Percentiles rank a stretch among this genome's conserved stretches.
Conservation (phyloP, 2,113 vertebrate genomes). For the Tretioscincus oriximinensis region DNA sequence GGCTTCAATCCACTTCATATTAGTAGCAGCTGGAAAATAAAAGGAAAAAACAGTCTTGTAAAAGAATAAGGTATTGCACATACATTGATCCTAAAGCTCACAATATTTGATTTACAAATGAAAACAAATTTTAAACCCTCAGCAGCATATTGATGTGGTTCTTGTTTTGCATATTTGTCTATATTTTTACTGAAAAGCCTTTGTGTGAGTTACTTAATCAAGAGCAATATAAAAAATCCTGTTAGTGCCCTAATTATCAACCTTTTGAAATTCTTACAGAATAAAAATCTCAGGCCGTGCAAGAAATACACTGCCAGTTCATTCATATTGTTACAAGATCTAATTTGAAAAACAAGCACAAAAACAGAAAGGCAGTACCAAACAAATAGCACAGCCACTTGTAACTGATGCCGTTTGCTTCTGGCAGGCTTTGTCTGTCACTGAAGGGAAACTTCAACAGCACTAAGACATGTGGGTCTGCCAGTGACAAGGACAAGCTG, state of each 20-base stretch:
- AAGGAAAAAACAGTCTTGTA: neutral
- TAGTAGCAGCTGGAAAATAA: conserved; percentile 90
- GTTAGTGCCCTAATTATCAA: no score
- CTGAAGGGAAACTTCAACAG: neutral
- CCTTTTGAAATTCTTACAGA: no score
- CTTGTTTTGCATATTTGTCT: no score
- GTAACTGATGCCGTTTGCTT: neutral
- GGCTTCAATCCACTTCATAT: conserved; percentile 99
- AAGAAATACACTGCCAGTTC: neutral
- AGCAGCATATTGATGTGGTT: no score
- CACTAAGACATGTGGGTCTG: neutral
- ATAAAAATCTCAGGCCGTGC: no score
- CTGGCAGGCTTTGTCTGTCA: no score
- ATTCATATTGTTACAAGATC: neutral
- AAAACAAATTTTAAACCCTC: neutral
- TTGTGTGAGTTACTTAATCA: no score
- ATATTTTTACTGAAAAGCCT: no score
- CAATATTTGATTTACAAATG: neutral
- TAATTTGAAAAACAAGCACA: neutral
- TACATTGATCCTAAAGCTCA: neutral
- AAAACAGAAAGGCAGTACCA: neutral
- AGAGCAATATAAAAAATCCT: no score
- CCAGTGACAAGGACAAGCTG: neutral
- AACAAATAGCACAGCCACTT: neutral
- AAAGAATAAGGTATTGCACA: neutral